Conservation (phyloP, 2,888 invertebrate species). For the Drosophila melanocephala region DNA sequence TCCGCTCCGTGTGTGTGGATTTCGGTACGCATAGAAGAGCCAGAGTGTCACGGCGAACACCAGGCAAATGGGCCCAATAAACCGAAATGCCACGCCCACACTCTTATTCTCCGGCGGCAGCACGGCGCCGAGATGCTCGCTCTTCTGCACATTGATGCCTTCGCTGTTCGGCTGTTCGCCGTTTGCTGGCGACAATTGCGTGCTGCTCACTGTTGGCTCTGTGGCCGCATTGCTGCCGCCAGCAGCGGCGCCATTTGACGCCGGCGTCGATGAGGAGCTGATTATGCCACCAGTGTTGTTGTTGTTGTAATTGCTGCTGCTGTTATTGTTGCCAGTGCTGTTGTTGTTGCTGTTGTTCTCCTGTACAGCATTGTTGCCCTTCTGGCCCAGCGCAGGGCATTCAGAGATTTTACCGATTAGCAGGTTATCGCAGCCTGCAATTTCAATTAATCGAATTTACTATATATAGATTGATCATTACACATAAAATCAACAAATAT, state of each 20-base stretch:
- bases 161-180: constrained; percentile 1
- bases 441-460: background rate
- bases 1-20: constrained; percentile 97
- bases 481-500: background rate
- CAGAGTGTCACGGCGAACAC: constrained; percentile 90
- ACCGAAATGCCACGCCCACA: constrained; percentile 87
- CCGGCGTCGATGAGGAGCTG: constrained; percentile 14
- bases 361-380: constrained; percentile 83
- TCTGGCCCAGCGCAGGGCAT: constrained; percentile 83
- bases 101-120: constrained; percentile 70
- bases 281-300: constrained; percentile 12
- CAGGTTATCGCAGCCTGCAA: constrained; percentile 83
- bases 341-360: constrained; percentile 33
- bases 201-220: constrained; percentile 58
- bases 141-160: constrained; percentile 23
- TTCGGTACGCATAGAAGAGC: constrained; percentile 97
- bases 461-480: background rate
- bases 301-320: constrained; percentile 8
- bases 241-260: constrained; percentile 4
- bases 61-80: constrained; percentile 90
- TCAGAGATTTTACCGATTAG: constrained; percentile 58
- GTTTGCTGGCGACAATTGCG: constrained; percentile 18
- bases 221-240: constrained; percentile 36
- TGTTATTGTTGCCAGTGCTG: constrained; percentile 16
- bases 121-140: constrained; percentile 51